Base-by-base conservation (phyloP, 2,797 vertebrate species). In the Podarcis lilfordi region DNA sequence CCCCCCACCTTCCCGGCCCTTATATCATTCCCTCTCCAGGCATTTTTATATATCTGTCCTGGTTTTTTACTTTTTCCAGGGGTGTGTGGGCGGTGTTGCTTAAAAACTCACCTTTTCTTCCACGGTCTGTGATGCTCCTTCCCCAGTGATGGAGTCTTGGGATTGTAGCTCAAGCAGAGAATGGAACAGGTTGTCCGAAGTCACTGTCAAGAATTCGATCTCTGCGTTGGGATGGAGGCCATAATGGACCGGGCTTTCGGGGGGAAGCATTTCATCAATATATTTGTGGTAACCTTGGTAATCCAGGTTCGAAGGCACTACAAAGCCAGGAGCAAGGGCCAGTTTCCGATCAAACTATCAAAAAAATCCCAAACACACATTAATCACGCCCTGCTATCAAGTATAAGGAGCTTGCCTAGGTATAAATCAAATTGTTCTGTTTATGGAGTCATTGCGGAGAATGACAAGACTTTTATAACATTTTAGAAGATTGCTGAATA, bases 101-200 rank as follows among this genome's bases (percentile, higher is more conserved):
- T 94, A 89, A 84, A 80, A 75, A 94, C 55, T 88, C 85, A 95
- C 91, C 90, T 96, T 96, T 89, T 91, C 85, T 92, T 94, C 90
- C 83, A 80, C 88, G 27, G 97, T 97, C 90, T 97, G 97, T 0
- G 97, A 97, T 43, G 91, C 92, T 86, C 97, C 97, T 94, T 98
- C 97, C 68, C 95, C 96, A 95, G 95, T 96, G 91, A 96, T 94
- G 21, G 97, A 96, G 64, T 94, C 95, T 82, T 96, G 96, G 96
- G 97, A 97, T 97, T 97, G 98, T 93, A 98, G 96, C 96, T 98
- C 97, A 95, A 98, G 96, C 89, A 98, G 96, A 59, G 96, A 97
- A 95, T 95, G 97, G 94, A 98, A 97, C 87, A 97, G 95, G 90
- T 95, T 97, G 94, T 97, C 97, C 45, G 97, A 97, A 32, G 97